phyloP scores from a whole-genome alignment of 2,888 invertebrate species.

The Protophormia terraenovae region DNA sequence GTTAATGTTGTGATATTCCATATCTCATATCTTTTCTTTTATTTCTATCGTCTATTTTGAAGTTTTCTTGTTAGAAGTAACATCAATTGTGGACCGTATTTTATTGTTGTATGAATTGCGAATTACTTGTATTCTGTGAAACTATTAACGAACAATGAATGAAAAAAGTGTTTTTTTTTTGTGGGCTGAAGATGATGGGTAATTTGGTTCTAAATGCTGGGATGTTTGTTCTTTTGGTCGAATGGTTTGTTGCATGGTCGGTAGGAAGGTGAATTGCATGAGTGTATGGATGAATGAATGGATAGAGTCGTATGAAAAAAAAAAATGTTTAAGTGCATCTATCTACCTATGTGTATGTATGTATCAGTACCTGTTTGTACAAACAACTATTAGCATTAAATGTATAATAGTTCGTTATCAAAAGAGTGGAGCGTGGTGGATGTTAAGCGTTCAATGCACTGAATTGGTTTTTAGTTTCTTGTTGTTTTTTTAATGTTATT shows the following conservation, averaged over 20 bases:
- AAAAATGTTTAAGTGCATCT: not conserved
- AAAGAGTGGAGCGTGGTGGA: conserved; percentile 51
- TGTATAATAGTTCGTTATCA: conserved; percentile 44
- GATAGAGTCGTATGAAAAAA: too few relatives aligned
- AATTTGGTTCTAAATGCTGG: conserved; percentile 10
- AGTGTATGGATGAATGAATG: not conserved
- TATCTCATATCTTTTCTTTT: not conserved
- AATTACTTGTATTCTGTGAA: not conserved
- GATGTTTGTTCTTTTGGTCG: conserved; percentile 14
- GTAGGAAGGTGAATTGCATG: not conserved
- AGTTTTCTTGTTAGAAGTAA: not conserved
- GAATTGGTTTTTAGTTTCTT: conserved; percentile 39
- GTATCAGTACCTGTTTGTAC: not conserved
- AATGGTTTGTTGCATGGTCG: not conserved
- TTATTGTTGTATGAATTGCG: not conserved
- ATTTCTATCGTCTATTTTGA: not conserved
- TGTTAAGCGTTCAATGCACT: conserved; percentile 61
- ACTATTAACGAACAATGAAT: not conserved
- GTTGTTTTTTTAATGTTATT: conserved; percentile 36
- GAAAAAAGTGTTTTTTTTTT: not conserved
- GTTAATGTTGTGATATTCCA: not conserved
- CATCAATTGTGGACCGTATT: not conserved
- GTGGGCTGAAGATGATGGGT: not conserved
- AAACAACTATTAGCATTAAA: conserved; percentile 51
- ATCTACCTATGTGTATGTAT: not conserved